Percentiles rank a stretch among this genome's conserved stretches.
These are phyloP conservation scores for Eupithecia tripunctaria DNA, from an alignment of 2,888 invertebrate species.

Conservation along the genomic window DNA sequence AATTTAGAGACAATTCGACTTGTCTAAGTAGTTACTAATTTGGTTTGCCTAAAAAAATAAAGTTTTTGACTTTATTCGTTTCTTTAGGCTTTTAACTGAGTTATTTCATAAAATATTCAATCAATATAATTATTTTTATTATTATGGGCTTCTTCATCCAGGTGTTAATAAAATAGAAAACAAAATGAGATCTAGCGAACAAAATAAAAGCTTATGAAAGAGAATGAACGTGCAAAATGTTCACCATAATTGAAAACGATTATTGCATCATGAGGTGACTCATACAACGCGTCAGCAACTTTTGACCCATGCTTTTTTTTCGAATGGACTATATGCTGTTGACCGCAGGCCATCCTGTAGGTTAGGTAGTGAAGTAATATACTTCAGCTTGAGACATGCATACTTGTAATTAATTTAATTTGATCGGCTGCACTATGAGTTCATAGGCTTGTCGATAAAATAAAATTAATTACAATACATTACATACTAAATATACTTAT, in stretches of 20 bases:
- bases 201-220: not conserved
- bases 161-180: not conserved
- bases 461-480: no score
- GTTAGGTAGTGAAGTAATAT: not conserved
- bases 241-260: not conserved
- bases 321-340: no score
- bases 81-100: not conserved
- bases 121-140: no score
- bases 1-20: no score
- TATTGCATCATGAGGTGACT: not conserved
- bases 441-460: no score
- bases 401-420: no score
- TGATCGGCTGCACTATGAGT: no score
- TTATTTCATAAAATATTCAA: not conserved
- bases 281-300: not conserved
- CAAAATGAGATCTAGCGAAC: not conserved
- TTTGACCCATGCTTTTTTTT: no score
- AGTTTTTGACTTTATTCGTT: not conserved
- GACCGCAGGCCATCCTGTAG: no score
- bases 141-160: not conserved
- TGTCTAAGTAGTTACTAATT: no score
- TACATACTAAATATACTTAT: no score
- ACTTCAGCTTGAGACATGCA: not conserved
- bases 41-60: no score
- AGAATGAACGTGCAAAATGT: constrained; percentile 4